Conservation (phyloP, 1,140 invertebrate species). For the Wasmannia auropunctata region DNA sequence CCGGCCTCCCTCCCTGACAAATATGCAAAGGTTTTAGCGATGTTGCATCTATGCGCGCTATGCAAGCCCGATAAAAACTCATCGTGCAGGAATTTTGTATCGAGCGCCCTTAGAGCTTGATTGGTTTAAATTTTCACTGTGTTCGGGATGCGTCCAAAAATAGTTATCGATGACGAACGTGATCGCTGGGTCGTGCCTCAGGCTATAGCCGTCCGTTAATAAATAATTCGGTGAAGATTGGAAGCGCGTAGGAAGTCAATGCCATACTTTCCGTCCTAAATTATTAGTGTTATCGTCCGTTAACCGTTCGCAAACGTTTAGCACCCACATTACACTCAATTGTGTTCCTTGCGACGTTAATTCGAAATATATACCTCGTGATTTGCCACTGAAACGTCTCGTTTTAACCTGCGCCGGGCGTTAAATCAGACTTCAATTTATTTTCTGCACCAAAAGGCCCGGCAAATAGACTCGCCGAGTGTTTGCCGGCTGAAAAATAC, state of each 20-base stretch:
- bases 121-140: conserved; percentile 52
- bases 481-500: not conserved
- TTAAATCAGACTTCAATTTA: not conserved
- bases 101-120: conserved; percentile 37
- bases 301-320: conserved; percentile 6
- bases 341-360: not conserved
- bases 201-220: conserved; percentile 48
- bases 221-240: conserved; percentile 51
- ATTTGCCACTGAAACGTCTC: not conserved
- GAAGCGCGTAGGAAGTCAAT: conserved; percentile 43
- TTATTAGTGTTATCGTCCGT: conserved; percentile 32
- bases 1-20: not conserved
- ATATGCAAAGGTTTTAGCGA: not conserved
- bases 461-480: not conserved
- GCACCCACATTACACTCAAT: not conserved
- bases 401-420: not conserved
- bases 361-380: conserved; percentile 5
- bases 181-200: conserved; percentile 37
- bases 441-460: not conserved
- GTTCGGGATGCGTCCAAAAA: conserved; percentile 48
- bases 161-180: conserved; percentile 57
- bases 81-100: conserved; percentile 42
- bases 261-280: conserved; percentile 36
- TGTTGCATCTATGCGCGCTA: not conserved
- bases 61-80: conserved; percentile 8